Evolutionary conservation across 2,888 invertebrate genomes (phyloP).

Genomic region (Orthonevra nobilis): DNA sequence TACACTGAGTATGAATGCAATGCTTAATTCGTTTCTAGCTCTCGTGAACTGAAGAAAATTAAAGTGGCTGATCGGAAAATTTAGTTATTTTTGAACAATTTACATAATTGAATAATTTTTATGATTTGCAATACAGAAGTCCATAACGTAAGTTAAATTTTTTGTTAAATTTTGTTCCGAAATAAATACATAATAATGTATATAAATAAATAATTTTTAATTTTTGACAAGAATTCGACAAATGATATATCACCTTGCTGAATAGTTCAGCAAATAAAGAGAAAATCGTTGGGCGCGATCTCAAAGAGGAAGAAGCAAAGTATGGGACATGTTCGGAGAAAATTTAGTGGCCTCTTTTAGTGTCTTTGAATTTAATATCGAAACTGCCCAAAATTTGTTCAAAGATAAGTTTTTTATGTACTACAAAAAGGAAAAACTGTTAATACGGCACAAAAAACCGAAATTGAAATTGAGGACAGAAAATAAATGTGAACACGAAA

Average conservation of each 20-base stretch:
- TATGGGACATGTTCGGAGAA: constrained; percentile 39
- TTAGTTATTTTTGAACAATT: too few relatives aligned
- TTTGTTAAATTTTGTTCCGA: neutral
- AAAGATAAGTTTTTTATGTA: constrained; percentile 46
- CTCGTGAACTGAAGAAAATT: neutral
- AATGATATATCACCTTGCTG: neutral
- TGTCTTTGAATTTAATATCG: neutral
- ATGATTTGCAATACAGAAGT: neutral
- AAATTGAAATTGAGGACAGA: neutral
- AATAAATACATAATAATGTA: neutral
- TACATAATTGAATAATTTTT: neutral
- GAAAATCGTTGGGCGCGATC: constrained; percentile 28
- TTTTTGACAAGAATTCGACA: neutral
- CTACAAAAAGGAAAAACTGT: constrained; percentile 12
- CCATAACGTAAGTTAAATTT: neutral
- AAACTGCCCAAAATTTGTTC: constrained; percentile 30
- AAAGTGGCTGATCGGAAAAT: neutral
- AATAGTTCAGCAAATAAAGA: constrained; percentile 29
- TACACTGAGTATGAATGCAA: neutral
- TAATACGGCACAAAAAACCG: neutral
- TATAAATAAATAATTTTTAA: neutral
- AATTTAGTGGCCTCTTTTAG: neutral
- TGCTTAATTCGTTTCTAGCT: neutral
- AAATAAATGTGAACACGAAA: constrained; percentile 8
- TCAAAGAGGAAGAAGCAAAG: constrained; percentile 36